phyloP scores from a whole-genome alignment of 2,113 vertebrate genomes.

The Vicugna pacos region DNA sequence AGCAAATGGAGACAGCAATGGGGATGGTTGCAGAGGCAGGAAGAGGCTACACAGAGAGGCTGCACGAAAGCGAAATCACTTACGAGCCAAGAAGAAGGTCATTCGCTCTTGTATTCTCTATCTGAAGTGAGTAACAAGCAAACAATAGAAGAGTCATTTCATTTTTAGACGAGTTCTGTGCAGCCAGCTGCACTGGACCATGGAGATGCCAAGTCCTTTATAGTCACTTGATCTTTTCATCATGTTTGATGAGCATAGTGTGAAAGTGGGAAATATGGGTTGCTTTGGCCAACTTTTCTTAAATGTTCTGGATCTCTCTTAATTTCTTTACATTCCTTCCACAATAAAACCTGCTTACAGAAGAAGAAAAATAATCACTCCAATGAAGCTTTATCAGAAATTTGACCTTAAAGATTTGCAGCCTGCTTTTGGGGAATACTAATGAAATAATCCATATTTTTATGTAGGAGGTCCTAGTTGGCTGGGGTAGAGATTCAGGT shows the following conservation, averaged over 20 bases:
- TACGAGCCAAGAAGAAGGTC: not conserved
- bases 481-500: not conserved
- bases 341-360: not conserved
- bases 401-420: not conserved
- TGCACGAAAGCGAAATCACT: not conserved
- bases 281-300: not conserved
- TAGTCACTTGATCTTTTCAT: not conserved
- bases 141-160: conserved; percentile 56
- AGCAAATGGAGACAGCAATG: conserved; percentile 22
- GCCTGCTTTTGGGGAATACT: not conserved
- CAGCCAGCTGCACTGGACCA: not conserved
- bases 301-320: conserved; percentile 7
- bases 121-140: conserved; percentile 53
- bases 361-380: not conserved
- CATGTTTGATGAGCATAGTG: not conserved
- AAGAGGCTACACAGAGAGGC: not conserved
- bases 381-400: not conserved
- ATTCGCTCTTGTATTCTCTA: conserved; percentile 29
- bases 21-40: not conserved
- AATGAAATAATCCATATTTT: not conserved
- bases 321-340: conserved; percentile 40
- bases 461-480: not conserved
- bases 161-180: conserved; percentile 53
- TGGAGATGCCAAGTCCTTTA: not conserved
- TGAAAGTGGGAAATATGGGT: conserved; percentile 8